Base-by-base conservation (phyloP, 1,140 invertebrate species). In the Helicoverpa zea region DNA sequence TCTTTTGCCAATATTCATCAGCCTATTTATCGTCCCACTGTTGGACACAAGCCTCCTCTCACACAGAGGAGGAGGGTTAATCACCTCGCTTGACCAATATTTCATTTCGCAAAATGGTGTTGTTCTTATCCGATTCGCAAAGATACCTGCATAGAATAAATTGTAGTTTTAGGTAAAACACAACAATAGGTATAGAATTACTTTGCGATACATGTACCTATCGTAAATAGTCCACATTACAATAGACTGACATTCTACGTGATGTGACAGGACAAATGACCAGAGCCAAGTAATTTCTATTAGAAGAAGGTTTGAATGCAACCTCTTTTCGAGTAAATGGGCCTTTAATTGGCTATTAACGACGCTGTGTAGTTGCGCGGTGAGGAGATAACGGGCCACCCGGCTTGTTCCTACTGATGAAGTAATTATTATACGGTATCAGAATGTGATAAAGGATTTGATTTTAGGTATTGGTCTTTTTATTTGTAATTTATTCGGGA, bases 161-260 rank as follows among this genome's bases (percentile, higher is more conserved):
- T 43, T 47, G 13, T 18, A 11, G 16, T 68, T 51, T 7, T 52
- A 52, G 9, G 7, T 47, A 49, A 66, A 49, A 14, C 9, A 49
- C 3, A 66, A 11, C 13, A 16, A 14, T 2, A n/a, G n/a, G n/a
- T n/a, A 1, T 7, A 14, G 47, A 4, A 64, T 16, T 16, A 43
- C 16, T 18, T 47, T 66, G 2, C 14, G 23, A 49, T 4, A 43
- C 18, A 70, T 52, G 66, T 5, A 29, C 23, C 7, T 4, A 70
- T 23, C 47, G 66, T 70, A 70, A 52, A 52, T 70, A 52, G 47
- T 29, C 12, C 18, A 30, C 47, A 70, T 70, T 70, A 70, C 47
- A 52, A 52, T 7, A 52, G 16, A 16, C 14, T 52, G 47, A 51
- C 64, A 68, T 51, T 23, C 23, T 51, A 70, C 66, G 66, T 70